Conservation (phyloP, 2,888 invertebrate species). For the Ecliptopera silaceata region DNA sequence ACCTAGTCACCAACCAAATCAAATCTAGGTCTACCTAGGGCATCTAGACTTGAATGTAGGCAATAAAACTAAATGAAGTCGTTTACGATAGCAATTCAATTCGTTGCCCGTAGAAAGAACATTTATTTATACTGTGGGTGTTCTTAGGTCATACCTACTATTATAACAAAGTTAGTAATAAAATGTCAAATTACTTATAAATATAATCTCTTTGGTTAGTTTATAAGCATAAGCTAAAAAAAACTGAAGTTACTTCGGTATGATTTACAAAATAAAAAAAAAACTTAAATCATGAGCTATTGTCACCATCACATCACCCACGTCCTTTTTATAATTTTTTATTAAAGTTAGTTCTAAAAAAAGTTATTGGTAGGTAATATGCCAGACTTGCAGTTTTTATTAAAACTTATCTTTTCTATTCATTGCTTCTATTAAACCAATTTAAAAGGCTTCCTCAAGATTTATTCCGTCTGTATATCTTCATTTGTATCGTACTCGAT, state of each 20-base stretch:
- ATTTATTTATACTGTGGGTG: slow-evolving; percentile 18
- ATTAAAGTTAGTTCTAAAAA: too few relatives aligned
- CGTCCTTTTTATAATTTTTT: too few relatives aligned
- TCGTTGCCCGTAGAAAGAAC: slow-evolving; percentile 15
- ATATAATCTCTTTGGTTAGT: too few relatives aligned
- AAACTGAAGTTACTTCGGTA: too few relatives aligned
- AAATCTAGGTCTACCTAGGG: slow-evolving; percentile 26
- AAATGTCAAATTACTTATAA: too few relatives aligned
- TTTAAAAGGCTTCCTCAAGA: slow-evolving; percentile 40
- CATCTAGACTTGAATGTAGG: slow-evolving; percentile 25
- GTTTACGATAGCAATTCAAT: slow-evolving; percentile 33
- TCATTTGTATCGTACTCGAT: slow-evolving; percentile 59
- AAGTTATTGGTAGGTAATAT: too few relatives aligned
- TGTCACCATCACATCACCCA: too few relatives aligned
- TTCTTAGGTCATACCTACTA: slow-evolving; percentile 5
- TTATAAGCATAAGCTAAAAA: too few relatives aligned
- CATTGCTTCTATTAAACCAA: slow-evolving; percentile 30
- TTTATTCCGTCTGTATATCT: slow-evolving; percentile 36
- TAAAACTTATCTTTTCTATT: slow-evolving; percentile 16
- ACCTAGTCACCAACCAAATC: slow-evolving; percentile 11
- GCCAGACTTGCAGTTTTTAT: too few relatives aligned
- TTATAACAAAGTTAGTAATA: not conserved
- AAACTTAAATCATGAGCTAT: too few relatives aligned
- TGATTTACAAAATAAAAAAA: too few relatives aligned
- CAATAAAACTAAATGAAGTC: slow-evolving; percentile 36